Evolutionary conservation across 2,113 vertebrate species (phyloP), one percentile per base, ranked within the genome.

Genomic region (Phaetusa simplex): DNA sequence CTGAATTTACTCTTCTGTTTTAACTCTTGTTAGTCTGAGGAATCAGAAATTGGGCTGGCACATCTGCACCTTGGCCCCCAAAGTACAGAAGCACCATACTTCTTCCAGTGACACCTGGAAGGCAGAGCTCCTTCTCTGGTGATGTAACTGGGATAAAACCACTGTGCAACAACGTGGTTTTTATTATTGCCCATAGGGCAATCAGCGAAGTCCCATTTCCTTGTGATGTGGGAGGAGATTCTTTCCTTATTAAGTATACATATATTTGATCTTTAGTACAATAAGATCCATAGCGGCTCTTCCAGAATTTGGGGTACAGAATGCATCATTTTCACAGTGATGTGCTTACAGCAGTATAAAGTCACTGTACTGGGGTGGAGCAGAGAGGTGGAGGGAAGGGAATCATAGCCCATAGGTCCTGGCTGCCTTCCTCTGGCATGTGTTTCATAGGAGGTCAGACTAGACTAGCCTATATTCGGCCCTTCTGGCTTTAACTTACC

Each of bases 361-460:
- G 17, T 77, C 4, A 10, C 14, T 38, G 22, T 71, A 14, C 38
- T 24, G 12, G 11, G 6, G 36, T 12, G 3, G 32, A 52, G 15
- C 11, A 50, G 38, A 65, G 15, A 34, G 3, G 13, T 10, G 3
- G 6, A 52, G 2, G 7, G 12, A 55, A 59, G 20, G 32, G 16
- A 82, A 42, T 6, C 1, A 0, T 14, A n/a, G 17, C 1, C 1
- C 42, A 5, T 8, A 17, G 40, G 9, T 64, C 62, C n/a, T 67
- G 32, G 8, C 20, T 88, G 40, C 23, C 14, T 47, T 80, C 45
- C 23, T 64, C 5, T 36, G 30, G 6, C 29, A n/a, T 24, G 43
- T 30, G 8, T 76, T 91, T 87, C 56, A 34, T 26, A 30, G 21
- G 14, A 73, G 3, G 3, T 85, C 56, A 87, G 40, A 29, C 17